phyloP scores from a whole-genome alignment of 2,113 vertebrate genomes.

The Apteryx mantelli region DNA sequence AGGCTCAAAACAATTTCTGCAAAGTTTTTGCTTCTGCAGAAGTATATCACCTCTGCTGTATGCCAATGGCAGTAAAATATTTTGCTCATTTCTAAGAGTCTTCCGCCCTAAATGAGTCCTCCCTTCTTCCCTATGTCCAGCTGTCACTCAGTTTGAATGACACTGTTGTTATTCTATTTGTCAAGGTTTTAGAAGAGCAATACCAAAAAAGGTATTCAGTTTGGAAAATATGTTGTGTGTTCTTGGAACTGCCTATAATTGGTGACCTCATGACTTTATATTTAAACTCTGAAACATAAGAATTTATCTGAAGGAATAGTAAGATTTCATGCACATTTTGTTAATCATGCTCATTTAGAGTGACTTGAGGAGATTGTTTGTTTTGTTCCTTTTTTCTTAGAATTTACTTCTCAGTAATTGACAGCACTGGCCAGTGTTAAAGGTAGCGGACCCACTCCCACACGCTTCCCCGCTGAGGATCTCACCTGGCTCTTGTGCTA shows the following conservation, averaged over 20 bases:
- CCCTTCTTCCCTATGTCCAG: background rate
- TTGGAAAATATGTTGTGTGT: constrained; percentile 49
- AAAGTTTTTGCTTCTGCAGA: background rate
- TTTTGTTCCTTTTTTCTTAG: background rate
- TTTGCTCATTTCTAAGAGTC: background rate
- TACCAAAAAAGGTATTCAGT: constrained; percentile 66
- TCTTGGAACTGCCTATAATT: constrained; percentile 55
- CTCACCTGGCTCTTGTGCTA: background rate
- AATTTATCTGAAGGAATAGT: constrained; percentile 7
- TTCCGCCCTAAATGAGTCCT: background rate
- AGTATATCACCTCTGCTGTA: background rate
- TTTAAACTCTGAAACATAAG: constrained; percentile 7
- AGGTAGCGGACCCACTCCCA: background rate
- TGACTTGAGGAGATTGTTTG: background rate
- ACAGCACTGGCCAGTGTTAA: background rate
- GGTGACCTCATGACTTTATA: constrained; percentile 64
- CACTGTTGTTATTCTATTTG: constrained; percentile 28
- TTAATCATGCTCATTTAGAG: background rate
- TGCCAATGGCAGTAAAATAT: background rate
- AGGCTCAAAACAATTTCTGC: background rate
- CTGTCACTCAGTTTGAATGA: constrained; percentile 43
- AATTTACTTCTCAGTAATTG: background rate
- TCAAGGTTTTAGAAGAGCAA: constrained; percentile 36
- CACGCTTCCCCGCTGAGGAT: background rate
- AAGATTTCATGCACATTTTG: constrained; percentile 16